Percentiles rank a stretch among this genome's conserved stretches.
Evolutionary conservation across 2,113 vertebrate genomes (phyloP).

Genomic region (Pangasianodon hypophthalmus): DNA sequence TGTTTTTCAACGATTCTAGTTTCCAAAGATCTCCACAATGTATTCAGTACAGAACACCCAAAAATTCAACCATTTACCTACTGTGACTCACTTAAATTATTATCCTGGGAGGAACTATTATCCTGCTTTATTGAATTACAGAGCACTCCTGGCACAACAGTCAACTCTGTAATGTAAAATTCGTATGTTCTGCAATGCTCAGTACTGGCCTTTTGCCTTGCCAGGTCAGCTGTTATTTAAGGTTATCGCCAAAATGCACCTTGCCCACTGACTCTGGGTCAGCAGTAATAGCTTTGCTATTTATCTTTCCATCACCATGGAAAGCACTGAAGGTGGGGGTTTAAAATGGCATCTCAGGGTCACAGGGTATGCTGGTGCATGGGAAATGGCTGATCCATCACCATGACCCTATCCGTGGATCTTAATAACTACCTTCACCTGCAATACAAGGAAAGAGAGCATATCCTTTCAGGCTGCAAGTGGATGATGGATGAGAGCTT

Average conservation of each 20-base stretch:
- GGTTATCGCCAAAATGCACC: conserved; percentile 48
- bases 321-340: conserved; percentile 68
- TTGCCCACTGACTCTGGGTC: conserved; percentile 56
- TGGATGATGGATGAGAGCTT: conserved; percentile 63
- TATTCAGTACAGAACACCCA: not conserved
- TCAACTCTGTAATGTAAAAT: conserved; percentile 16
- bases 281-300: conserved; percentile 66
- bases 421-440: conserved; percentile 66
- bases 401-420: conserved; percentile 58
- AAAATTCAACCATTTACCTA: not conserved
- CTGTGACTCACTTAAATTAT: not conserved
- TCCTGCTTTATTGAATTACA: conserved; percentile 24
- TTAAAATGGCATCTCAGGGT: conserved; percentile 49
- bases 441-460: conserved; percentile 53
- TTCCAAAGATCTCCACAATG: not conserved
- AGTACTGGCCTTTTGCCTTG: conserved; percentile 37
- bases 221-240: conserved; percentile 61
- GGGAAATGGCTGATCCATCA: conserved; percentile 59
- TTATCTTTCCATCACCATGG: conserved; percentile 69
- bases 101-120: not conserved
- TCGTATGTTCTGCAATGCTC: conserved; percentile 11
- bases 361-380: conserved; percentile 29
- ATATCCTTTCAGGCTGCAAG: conserved; percentile 46
- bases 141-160: not conserved
- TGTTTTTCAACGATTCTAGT: not conserved